phyloP scores from a whole-genome alignment of 2,888 invertebrate species.

The Tigriopus californicus region DNA sequence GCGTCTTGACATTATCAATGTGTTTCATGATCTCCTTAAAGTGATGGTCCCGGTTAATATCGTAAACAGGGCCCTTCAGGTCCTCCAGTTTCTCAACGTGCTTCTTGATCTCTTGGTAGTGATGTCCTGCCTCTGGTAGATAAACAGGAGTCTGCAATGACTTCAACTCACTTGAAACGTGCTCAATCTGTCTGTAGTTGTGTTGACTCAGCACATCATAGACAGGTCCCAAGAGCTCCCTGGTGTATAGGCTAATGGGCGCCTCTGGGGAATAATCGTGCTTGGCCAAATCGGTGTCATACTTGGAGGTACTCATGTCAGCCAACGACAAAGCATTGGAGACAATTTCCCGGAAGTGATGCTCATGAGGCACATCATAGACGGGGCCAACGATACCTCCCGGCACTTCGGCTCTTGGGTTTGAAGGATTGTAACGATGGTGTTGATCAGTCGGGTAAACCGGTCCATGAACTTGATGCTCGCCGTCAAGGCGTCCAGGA shows the following conservation, averaged over 20 bases:
- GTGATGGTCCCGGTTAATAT: slow-evolving; percentile 14
- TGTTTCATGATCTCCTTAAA: slow-evolving; percentile 5
- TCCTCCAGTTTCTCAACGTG: slow-evolving; percentile 6
- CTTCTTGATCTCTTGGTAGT: slow-evolving; percentile 8
- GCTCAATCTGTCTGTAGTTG: slow-evolving; percentile 7
- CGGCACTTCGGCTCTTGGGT: slow-evolving; percentile 5
- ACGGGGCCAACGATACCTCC: slow-evolving; percentile 5
- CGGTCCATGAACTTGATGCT: background rate
- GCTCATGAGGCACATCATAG: slow-evolving; percentile 14
- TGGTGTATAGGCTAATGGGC: background rate
- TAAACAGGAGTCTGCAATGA: slow-evolving; percentile 3
- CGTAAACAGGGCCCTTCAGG: slow-evolving; percentile 9
- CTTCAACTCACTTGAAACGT: slow-evolving; percentile 8
- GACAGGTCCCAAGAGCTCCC: slow-evolving; percentile 11
- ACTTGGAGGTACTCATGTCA: background rate
- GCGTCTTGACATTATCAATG: slow-evolving; percentile 7
- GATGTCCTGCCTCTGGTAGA: background rate
- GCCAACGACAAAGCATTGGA: slow-evolving; percentile 7
- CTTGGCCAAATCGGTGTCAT: slow-evolving; percentile 4
- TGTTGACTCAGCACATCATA: slow-evolving; percentile 9
- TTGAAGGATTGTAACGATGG: slow-evolving; percentile 7
- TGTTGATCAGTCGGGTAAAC: slow-evolving; percentile 4
- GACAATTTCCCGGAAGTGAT: slow-evolving; percentile 13
- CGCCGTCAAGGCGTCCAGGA: background rate
- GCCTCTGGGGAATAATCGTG: slow-evolving; percentile 4